Conservation (phyloP, 2,888 invertebrate species). For the Teinopalpus imperialis region DNA sequence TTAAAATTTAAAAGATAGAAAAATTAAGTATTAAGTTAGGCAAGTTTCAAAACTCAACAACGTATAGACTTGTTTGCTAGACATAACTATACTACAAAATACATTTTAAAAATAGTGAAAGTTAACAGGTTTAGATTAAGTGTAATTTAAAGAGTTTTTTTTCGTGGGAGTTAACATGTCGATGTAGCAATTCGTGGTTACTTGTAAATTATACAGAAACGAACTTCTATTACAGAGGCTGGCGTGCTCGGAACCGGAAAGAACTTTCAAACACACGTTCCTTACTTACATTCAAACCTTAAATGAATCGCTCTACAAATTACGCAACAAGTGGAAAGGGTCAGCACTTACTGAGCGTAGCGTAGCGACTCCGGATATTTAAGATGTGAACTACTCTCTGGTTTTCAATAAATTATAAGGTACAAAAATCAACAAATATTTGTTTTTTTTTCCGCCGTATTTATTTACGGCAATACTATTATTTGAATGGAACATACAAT, state of each 20-base stretch:
- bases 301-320: slow-evolving; percentile 31
- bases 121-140: not conserved
- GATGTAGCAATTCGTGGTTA: slow-evolving; percentile 13
- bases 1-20: too few species aligned
- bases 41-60: too few species aligned
- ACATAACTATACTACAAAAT: too few species aligned
- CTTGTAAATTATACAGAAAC: slow-evolving; percentile 36
- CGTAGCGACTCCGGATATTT: slow-evolving; percentile 14
- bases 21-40: too few species aligned
- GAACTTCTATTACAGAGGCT: slow-evolving; percentile 46
- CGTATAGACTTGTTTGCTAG: too few species aligned
- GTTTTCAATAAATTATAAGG: slow-evolving; percentile 16
- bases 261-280: slow-evolving; percentile 38
- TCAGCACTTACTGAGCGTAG: slow-evolving; percentile 26
- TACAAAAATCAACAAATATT: not conserved
- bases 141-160: slow-evolving; percentile 7
- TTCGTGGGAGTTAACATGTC: slow-evolving; percentile 6
- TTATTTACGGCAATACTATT: too few species aligned
- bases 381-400: slow-evolving; percentile 13
- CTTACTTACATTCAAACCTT: slow-evolving; percentile 28
- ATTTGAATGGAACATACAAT: too few species aligned
- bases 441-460: too few species aligned
- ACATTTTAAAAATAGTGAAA: not conserved
- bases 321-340: slow-evolving; percentile 38
- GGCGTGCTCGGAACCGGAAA: slow-evolving; percentile 40